Evolutionary conservation across 2,113 vertebrate genomes (phyloP).

Genomic region (Solea senegalensis): DNA sequence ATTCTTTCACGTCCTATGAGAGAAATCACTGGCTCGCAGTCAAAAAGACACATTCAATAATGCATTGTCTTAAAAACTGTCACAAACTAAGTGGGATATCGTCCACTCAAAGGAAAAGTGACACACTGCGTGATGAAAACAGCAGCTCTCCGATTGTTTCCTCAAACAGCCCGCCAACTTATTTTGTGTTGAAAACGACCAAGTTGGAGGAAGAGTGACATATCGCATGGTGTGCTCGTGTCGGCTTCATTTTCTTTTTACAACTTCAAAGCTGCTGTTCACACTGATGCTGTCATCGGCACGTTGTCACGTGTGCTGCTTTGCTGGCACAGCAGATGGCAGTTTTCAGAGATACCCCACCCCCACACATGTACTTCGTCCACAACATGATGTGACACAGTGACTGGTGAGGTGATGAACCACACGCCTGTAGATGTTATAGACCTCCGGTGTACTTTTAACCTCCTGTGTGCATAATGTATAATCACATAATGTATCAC

Average conservation of each 20-base stretch:
- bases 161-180: slow-evolving; percentile 44
- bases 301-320: slow-evolving; percentile 64
- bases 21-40: slow-evolving; percentile 44
- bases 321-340: slow-evolving; percentile 71
- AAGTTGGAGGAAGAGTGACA: slow-evolving; percentile 60
- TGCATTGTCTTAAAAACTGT: slow-evolving; percentile 36
- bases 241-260: slow-evolving; percentile 28
- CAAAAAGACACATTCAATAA: slow-evolving; percentile 42
- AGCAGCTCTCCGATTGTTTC: slow-evolving; percentile 44
- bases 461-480: slow-evolving; percentile 25
- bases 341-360: slow-evolving; percentile 64
- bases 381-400: slow-evolving; percentile 53
- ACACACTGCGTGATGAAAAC: slow-evolving; percentile 51
- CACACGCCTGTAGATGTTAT: slow-evolving; percentile 35
- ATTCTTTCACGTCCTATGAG: slow-evolving; percentile 41
- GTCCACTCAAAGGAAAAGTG: slow-evolving; percentile 53
- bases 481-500: slow-evolving; percentile 45
- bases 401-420: slow-evolving; percentile 50
- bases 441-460: slow-evolving; percentile 23
- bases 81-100: slow-evolving; percentile 53
- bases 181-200: slow-evolving; percentile 46
- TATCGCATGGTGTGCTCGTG: slow-evolving; percentile 41
- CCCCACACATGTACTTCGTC: slow-evolving; percentile 50
- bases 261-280: slow-evolving; percentile 49
- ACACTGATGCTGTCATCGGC: slow-evolving; percentile 56